A percentile compares a stretch with the other conserved stretches of the same genome.
These are phyloP conservation scores for Odobenus rosmarus DNA, from an alignment of 2,113 vertebrate genomes.

Conservation along the genomic window DNA sequence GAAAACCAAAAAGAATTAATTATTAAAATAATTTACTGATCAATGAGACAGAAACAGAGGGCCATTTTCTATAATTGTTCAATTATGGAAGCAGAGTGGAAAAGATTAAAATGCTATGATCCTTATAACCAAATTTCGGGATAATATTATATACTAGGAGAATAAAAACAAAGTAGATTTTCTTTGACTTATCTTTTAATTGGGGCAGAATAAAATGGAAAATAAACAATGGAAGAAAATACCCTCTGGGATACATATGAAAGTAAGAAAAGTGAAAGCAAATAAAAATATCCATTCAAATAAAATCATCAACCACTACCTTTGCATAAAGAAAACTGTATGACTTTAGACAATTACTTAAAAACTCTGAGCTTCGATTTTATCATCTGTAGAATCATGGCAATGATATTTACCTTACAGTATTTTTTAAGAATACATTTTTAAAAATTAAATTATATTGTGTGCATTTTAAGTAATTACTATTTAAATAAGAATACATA, in stretches of 20 bases:
- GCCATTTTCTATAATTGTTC: background rate
- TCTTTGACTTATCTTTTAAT: slow-evolving; percentile 35
- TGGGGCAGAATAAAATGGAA: background rate
- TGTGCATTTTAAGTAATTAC: background rate
- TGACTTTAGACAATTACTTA: background rate
- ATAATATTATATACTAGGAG: background rate
- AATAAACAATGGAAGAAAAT: background rate
- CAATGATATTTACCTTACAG: background rate
- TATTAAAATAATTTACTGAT: slow-evolving; percentile 33
- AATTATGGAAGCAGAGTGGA: background rate
- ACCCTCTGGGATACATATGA: background rate
- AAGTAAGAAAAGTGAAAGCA: background rate
- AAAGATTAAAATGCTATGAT: slow-evolving; percentile 13
- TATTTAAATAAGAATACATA: background rate
- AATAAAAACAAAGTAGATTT: slow-evolving; percentile 21
- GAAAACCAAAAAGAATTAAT: background rate
- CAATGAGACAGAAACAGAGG: background rate
- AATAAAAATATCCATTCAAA: background rate
- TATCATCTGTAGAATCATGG: background rate
- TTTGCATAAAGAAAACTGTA: background rate
- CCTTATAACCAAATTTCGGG: slow-evolving; percentile 25
- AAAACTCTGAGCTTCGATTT: background rate
- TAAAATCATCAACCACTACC: background rate
- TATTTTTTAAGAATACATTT: background rate
- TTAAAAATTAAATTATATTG: background rate